phyloP scores from a whole-genome alignment of 92 coral and sea anemone species.

The Porites divaricata region DNA sequence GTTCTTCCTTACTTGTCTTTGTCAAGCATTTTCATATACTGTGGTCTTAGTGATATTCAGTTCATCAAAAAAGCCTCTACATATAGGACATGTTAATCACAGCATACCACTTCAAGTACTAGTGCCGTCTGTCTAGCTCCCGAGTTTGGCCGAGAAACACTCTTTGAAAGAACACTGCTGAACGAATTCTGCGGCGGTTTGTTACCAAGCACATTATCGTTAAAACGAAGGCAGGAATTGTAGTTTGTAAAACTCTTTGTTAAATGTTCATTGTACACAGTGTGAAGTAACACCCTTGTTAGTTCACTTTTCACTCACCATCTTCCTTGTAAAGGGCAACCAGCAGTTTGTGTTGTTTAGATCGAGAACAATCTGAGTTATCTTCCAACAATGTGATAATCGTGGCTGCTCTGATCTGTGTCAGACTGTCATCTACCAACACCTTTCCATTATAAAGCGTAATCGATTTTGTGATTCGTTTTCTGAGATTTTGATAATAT shows the following conservation, averaged over 20 bases:
- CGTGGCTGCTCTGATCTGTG: too few species aligned
- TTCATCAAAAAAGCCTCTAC: too few species aligned
- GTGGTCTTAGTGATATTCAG: too few species aligned
- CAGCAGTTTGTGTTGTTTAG: not conserved
- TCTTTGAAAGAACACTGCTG: slow-evolving; percentile 10
- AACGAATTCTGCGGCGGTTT: not conserved
- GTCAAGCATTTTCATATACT: not conserved
- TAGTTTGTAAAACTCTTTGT: not conserved
- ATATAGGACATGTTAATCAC: not conserved
- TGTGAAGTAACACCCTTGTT: not conserved
- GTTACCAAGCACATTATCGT: slow-evolving; percentile 2
- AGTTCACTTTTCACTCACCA: not conserved
- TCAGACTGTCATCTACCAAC: too few species aligned
- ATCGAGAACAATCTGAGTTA: not conserved
- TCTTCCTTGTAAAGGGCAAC: not conserved
- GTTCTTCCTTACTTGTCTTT: not conserved
- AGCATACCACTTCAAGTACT: not conserved
- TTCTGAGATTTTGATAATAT: too few species aligned
- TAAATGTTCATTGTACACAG: not conserved
- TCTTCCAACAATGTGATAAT: not conserved
- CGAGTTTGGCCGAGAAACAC: slow-evolving; percentile 47
- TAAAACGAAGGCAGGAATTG: not conserved
- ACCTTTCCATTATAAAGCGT: too few species aligned
- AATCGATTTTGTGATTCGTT: too few species aligned
- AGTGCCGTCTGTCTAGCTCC: not conserved